Evolutionary conservation across 2,797 vertebrate species (phyloP), one percentile per base, ranked within the genome.

Genomic region (Onychomys leucogaster): DNA sequence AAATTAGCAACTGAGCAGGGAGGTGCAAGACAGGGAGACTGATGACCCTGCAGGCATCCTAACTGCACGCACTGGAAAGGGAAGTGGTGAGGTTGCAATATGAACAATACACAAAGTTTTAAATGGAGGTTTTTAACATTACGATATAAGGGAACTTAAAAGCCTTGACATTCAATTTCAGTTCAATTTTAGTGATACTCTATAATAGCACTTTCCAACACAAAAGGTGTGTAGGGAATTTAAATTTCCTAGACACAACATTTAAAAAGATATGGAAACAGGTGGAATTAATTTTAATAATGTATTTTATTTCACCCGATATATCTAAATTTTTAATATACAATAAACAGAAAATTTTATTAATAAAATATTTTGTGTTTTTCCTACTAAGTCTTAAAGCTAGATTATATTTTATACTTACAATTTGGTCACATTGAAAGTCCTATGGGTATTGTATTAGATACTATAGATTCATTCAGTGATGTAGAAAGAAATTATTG

Each of bases 1-100:
- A 95, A 97, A 97, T 93, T 93, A 97, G 94, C 91, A 94, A 61
- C 49, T 81, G 78, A 93, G 76, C 27, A 21, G 78, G 75, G 86
- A 95, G 67, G 77, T 84, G 2, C n/a, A 55, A 89, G 78, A 83
- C 75, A 73, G 37, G 49, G 89, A 96, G 73, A 96, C 0, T 73
- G 83, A 93, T 89, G 89, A 96, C 69, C 82, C 91, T 65, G 46
- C 5, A 4, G 75, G 73, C 41, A 63, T 90, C 59, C 65, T 89
- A 96, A 77, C 71, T 65, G 41, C 19, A 27, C n/a, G 25, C 21
- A 27, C 2, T 77, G 32, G 43, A 86, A 86, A 86, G 16, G 55
- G 34, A 95, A 78, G 92, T 52, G 52, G 63, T 81, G 46, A 89
- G 52, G 52, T 10, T 94, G 57, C 67, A 89, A 21, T 34, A 63